phyloP scores from a whole-genome alignment of 2,113 vertebrate genomes.

The Puma concolor region DNA sequence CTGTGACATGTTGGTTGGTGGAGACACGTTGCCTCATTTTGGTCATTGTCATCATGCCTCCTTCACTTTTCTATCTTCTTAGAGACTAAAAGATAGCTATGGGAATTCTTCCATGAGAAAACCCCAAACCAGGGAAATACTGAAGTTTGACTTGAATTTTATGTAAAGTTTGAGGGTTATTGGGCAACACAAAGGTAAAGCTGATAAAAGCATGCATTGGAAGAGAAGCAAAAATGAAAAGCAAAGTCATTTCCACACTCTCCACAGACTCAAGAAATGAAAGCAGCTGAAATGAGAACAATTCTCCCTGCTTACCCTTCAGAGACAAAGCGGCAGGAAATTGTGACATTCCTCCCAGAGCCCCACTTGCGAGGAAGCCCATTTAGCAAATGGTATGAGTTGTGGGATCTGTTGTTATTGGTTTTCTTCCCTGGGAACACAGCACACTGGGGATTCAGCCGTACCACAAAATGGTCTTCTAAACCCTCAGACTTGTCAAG shows the following conservation, averaged over 20 bases:
- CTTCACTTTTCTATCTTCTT: background rate
- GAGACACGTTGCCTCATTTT: background rate
- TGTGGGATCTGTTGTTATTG: constrained; percentile 73
- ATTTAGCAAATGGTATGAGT: constrained; percentile 71
- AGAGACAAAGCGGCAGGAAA: constrained; percentile 70
- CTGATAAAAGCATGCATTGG: background rate
- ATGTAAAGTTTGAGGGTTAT: background rate
- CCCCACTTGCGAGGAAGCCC: constrained; percentile 68
- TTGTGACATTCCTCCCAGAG: constrained; percentile 73
- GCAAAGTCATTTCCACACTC: background rate
- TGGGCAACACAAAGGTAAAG: background rate
- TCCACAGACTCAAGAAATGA: constrained; percentile 29
- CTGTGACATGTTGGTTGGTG: background rate
- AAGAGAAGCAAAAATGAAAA: constrained; percentile 49
- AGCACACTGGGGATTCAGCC: constrained; percentile 63
- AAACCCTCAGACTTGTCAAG: constrained; percentile 77
- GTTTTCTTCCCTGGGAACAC: constrained; percentile 78
- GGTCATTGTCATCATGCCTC: background rate
- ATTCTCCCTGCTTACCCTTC: constrained; percentile 17
- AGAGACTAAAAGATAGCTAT: background rate
- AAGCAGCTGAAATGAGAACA: constrained; percentile 46
- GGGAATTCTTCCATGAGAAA: background rate
- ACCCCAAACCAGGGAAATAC: background rate
- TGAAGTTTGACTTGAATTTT: background rate
- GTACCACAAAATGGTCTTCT: constrained; percentile 74